A percentile compares a stretch with the other conserved stretches of the same genome.
These are phyloP conservation scores for Drosophila diplacantha DNA, from an alignment of 2,888 invertebrate genomes.

Conservation along the genomic window DNA sequence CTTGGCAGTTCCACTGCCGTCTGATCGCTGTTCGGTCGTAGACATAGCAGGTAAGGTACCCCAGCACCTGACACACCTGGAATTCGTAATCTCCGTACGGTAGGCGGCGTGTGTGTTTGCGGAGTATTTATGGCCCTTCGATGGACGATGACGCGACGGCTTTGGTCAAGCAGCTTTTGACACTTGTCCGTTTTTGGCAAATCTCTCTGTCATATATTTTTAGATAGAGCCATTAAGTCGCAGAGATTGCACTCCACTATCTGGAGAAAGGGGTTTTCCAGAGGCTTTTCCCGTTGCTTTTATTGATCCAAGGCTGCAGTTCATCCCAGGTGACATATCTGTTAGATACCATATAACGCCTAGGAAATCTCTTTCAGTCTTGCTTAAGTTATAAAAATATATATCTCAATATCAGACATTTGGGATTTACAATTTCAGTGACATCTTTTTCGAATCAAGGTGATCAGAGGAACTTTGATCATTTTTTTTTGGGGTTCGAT, in stretches of 20 bases:
- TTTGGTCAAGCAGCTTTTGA: constrained; percentile 25
- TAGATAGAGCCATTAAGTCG: constrained; percentile 21
- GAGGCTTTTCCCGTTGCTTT: constrained; percentile 1
- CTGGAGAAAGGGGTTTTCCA: constrained; percentile 24
- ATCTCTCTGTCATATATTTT: constrained; percentile 24
- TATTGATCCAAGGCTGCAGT: constrained; percentile 8
- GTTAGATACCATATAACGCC: background rate
- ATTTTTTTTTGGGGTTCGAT: background rate
- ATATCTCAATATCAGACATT: background rate
- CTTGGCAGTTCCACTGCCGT: constrained; percentile 46
- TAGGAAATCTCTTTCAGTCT: constrained; percentile 1
- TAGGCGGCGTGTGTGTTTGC: constrained; percentile 7
- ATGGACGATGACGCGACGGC: constrained; percentile 20
- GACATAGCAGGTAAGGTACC: constrained; percentile 39
- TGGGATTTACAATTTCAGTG: background rate
- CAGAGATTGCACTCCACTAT: constrained; percentile 33
- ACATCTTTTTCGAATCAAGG: background rate
- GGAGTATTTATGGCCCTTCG: constrained; percentile 38
- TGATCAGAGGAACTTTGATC: background rate
- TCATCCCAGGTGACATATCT: constrained; percentile 14
- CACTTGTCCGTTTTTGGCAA: constrained; percentile 23
- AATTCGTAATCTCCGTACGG: constrained; percentile 51
- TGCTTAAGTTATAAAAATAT: constrained; percentile 3
- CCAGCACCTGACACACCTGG: constrained; percentile 27
- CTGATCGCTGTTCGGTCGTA: constrained; percentile 37